Evolutionary conservation across 2,888 invertebrate species (phyloP), one percentile per base, ranked within the genome.

Genomic region (Diplazon laetatorius): DNA sequence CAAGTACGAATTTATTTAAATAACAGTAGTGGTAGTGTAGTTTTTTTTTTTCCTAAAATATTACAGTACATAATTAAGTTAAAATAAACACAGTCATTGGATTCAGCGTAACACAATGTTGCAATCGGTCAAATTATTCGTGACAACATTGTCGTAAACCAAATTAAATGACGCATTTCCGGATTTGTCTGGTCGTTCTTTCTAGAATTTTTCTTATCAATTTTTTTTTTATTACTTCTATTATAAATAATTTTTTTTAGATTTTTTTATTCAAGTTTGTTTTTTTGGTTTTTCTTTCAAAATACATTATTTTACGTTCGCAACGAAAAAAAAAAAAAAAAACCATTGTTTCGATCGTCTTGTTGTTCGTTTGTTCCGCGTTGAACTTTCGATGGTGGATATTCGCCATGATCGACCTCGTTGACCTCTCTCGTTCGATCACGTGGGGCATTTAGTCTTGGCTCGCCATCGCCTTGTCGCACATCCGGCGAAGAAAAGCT

Each of bases 401-500:
- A 72, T 35, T 65, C 46, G 48, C n/a, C n/a, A 48, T 60, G 68
- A 55, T 74, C 65, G 46, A 60, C 72, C 57, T 48, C 25, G 39
- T n/a, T n/a, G 73, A 55, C 70, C 74, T 66, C 48, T 37, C 65
- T 60, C 37, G 35, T 35, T 39, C 14, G 42, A 35, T 60, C 50
- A 42, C 50, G 37, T n/a, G n/a, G n/a, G n/a, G n/a, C 4, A 30
- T 77, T 75, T 82, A 78, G 59, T 80, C 73, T 59, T 81, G 83
- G 78, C 76, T 79, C 18, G 78, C 85, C 20, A 82, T 62, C 46
- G 87, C 89, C 91, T 93, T 93, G 89, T 94, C 95, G 92, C 95
- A 95, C 94, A 97, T 95, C 93, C 94, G 95, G 93, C 95, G 95
- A 92, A 97, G 95, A 94, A 98, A 97, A 84, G 88, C 90, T 91